These are phyloP conservation scores for Enteromius mattozi DNA, from an alignment of 2,797 vertebrate species.

Conservation along the genomic window DNA sequence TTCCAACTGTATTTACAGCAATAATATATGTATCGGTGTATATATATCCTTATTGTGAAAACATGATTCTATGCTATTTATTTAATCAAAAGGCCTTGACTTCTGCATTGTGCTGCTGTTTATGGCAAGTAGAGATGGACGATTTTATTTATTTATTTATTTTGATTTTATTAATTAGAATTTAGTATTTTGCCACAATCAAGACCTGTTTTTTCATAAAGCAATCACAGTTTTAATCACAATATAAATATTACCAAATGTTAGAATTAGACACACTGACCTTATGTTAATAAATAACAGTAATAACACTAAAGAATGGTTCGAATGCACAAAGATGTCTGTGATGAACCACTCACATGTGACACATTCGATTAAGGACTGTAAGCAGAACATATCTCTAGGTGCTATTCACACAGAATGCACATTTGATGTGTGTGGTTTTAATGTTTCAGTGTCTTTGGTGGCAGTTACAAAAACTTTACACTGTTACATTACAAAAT, in stretches of 20 bases:
- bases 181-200: background rate
- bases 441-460: background rate
- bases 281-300: background rate
- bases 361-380: background rate
- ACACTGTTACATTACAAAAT: background rate
- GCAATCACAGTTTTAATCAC: background rate
- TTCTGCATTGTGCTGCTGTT: background rate
- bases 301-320: background rate
- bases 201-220: background rate
- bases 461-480: background rate
- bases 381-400: background rate
- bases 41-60: too few species aligned
- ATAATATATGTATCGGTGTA: background rate
- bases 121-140: background rate
- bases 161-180: background rate
- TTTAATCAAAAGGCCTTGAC: background rate
- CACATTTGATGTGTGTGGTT: background rate
- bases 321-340: background rate
- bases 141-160: background rate
- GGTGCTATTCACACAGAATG: too few species aligned
- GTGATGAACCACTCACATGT: background rate
- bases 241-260: background rate
- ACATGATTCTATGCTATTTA: too few species aligned
- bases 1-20: background rate
- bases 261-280: background rate